Evolutionary conservation across 2,113 vertebrate genomes (phyloP), one percentile per base, ranked within the genome.

Genomic region (Larimichthys crocea): DNA sequence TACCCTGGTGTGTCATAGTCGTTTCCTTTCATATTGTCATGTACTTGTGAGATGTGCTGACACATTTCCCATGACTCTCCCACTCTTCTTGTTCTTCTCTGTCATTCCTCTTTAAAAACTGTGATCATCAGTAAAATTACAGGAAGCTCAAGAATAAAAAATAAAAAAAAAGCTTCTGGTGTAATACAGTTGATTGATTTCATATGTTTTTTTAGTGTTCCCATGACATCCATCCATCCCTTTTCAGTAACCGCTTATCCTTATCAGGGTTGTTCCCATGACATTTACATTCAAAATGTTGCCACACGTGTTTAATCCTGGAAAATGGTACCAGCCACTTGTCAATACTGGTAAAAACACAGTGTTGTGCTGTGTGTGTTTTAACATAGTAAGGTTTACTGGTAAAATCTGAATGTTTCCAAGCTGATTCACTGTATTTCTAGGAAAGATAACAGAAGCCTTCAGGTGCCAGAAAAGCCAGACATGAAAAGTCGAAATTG

Each of bases 31-130:
- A 68, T 49, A 56, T 1, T 6, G 29, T 72, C 26, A 7, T 72
- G 63, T 65, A 46, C 40, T 57, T 5, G 40, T 24, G 48, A 88
- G 19, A 87, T 82, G 22, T 90, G 92, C 91, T 90, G 91, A 92
- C 74, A 66, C 75, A 40, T 81, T 90, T 93, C 88, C 87, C 60
- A 63, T 64, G 35, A 71, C 75, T 46, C 35, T 35, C 0, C 10
- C 14, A 17, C 24, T 56, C 19, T 2, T 52, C 44, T 67, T 40
- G 35, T 40, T 61, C 14, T 35, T 79, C 15, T 53, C 15, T 46
- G 29, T 22, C 5, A 15, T 78, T 70, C 69, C 24, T 3, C 11
- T 49, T 67, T 22, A 64, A 86, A 89, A 79, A 74, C 26, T 66
- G 50, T 52, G n/a, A 63, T 29, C 26, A 46, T 73, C 81, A 85